Base-by-base conservation (phyloP, 2,888 invertebrate genomes). In the Pachymerium ferrugineum region DNA sequence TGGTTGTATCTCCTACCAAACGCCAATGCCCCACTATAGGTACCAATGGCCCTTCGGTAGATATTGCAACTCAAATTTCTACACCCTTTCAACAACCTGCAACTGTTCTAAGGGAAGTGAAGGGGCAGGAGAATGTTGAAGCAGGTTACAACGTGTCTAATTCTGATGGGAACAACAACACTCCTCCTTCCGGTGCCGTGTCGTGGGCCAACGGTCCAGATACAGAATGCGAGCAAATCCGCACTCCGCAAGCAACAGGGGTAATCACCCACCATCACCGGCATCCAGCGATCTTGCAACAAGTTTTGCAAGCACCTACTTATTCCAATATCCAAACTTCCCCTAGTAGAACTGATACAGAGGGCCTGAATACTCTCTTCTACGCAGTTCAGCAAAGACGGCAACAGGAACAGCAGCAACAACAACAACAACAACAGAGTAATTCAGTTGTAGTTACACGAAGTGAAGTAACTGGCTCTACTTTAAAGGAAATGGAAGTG, bases 331-430 rank as follows among this genome's bases (percentile, higher is more conserved):
- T 22, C 5, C 28, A 28, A 22, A 31, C 30, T 67, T 29, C 38
- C n/a, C 42, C 69, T 4, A 22, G 33, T 8, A n/a, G 25, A 19
- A 33, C 33, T 19, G 70, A 69, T 25, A 70, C 38, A 4, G 73
- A 73, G 3, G 74, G 74, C 8, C 33, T 74, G n/a, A 19, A 71
- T 28, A 74, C 74, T 4, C 33, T 74, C 12, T 30, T 70, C 19
- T 72, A 69, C 42, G 75, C 73, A 14, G 75, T 47, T 10, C 72
- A 72, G 54, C 74, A 74, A 33, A 62, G 72, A 3, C 62, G 68
- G 8, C 73, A 73, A 25, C 74, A 73, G 47, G 25, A 72, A 25
- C 72, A 72, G 19, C 72, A 72, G 47, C 72, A 72, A 74, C 73
- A 75, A 68, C 75, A 73, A 25, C 73, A 71, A 42, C 74, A 74